Percentiles rank a stretch among this genome's conserved stretches.
phyloP scores from a whole-genome alignment of 1,140 invertebrate species.

The Muscidifurax raptorellus region DNA sequence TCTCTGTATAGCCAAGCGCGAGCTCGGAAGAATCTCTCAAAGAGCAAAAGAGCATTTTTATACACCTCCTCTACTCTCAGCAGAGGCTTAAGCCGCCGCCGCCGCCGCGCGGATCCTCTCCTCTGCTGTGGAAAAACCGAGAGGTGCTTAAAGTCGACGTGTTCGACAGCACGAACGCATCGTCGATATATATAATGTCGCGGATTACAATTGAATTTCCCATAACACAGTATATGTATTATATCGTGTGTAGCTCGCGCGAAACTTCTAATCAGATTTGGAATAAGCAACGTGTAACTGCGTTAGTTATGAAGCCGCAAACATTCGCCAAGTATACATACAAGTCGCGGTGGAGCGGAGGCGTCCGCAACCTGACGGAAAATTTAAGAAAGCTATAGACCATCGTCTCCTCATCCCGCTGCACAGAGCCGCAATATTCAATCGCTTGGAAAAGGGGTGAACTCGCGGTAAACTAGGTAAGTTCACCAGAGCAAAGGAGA shows the following conservation, averaged over 20 bases:
- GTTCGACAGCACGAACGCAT: neutral
- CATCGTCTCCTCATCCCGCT: conserved; percentile 5
- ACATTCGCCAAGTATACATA: neutral
- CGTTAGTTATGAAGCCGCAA: neutral
- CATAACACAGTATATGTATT: too few relatives aligned
- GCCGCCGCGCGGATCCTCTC: neutral
- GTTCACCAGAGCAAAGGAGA: conserved; percentile 63
- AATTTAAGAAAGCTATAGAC: conserved; percentile 39
- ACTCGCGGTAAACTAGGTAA: conserved; percentile 65
- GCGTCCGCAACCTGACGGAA: conserved; percentile 18
- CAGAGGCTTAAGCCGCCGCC: neutral
- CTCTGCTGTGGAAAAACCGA: neutral
- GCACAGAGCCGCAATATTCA: conserved; percentile 61
- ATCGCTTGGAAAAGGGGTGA: conserved; percentile 69
- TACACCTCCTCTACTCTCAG: neutral
- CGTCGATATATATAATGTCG: neutral
- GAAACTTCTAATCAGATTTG: conserved; percentile 25
- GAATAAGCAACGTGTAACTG: neutral
- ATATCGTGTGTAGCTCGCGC: neutral
- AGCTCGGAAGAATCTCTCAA: conserved; percentile 44
- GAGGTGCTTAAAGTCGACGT: neutral
- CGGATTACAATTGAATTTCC: too few relatives aligned
- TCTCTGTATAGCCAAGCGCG: neutral
- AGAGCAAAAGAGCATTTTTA: conserved; percentile 47
- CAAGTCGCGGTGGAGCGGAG: too few relatives aligned